Evolutionary conservation across 2,888 invertebrate genomes (phyloP).

Genomic region (Deilephila elpenor): DNA sequence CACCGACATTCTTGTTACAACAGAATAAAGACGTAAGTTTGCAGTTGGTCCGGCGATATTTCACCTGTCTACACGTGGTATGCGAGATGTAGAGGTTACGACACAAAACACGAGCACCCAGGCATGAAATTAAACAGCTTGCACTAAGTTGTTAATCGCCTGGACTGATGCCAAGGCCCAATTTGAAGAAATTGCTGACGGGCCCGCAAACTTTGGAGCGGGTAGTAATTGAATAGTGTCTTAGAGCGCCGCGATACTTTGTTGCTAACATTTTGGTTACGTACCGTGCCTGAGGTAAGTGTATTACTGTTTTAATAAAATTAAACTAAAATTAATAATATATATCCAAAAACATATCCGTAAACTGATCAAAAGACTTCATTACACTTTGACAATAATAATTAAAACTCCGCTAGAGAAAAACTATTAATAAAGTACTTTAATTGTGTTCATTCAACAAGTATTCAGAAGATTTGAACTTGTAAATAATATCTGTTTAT

Average conservation of each 20-base stretch:
- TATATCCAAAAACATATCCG: too few species aligned
- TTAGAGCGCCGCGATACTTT: conserved; percentile 6
- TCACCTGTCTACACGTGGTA: conserved; percentile 25
- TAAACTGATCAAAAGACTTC: too few species aligned
- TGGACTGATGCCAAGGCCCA: conserved; percentile 71
- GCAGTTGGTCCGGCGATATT: neutral
- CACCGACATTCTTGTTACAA: neutral
- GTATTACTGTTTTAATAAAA: neutral
- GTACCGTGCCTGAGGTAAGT: neutral
- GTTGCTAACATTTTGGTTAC: neutral
- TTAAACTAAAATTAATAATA: too few species aligned
- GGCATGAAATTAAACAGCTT: conserved; percentile 79
- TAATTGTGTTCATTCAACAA: neutral
- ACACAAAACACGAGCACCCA: conserved; percentile 58
- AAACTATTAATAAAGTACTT: too few species aligned
- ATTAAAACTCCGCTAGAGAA: too few species aligned
- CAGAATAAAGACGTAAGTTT: conserved; percentile 9
- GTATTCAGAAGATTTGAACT: neutral
- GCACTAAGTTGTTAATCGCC: conserved; percentile 76
- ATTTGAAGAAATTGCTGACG: conserved; percentile 74
- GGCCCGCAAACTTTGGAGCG: conserved; percentile 20
- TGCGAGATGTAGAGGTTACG: conserved; percentile 26
- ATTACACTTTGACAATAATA: too few species aligned
- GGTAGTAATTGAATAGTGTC: conserved; percentile 19
- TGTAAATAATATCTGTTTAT: neutral